Conservation (phyloP, 2,888 invertebrate genomes). For the Eretmocerus hayati region DNA sequence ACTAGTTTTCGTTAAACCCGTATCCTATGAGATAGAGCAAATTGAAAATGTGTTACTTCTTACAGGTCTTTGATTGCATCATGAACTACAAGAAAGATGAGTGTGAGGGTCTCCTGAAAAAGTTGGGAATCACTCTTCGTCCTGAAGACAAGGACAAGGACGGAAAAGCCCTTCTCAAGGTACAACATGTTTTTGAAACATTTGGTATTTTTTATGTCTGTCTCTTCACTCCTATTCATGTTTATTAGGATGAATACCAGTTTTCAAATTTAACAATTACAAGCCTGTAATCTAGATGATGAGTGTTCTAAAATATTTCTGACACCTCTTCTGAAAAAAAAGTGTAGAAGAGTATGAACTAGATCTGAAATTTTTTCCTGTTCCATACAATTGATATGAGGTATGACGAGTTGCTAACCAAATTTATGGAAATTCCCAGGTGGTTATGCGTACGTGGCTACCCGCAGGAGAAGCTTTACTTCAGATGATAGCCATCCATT, state of each 20-base stretch:
- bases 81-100: conserved; percentile 97
- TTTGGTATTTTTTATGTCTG: too few relatives aligned
- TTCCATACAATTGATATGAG: too few relatives aligned
- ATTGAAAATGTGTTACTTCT: conserved; percentile 11
- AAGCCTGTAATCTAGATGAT: conserved; percentile 26
- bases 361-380: conserved; percentile 26
- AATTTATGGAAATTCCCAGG: conserved; percentile 45
- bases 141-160: conserved; percentile 95
- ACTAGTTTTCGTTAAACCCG: background rate
- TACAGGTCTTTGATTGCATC: conserved; percentile 65
- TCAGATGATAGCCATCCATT: conserved; percentile 99
- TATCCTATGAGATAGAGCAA: background rate
- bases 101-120: conserved; percentile 76
- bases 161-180: conserved; percentile 92
- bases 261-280: background rate
- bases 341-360: conserved; percentile 33
- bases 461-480: conserved; percentile 99
- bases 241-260: too few relatives aligned
- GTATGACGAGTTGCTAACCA: background rate
- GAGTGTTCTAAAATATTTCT: conserved; percentile 39
- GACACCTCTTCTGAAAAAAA: conserved; percentile 44
- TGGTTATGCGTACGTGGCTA: conserved; percentile 98
- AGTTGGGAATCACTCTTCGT: conserved; percentile 85
- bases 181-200: too few relatives aligned
- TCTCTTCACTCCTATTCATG: too few relatives aligned